These are phyloP conservation scores for Eupithecia centaureata DNA, from an alignment of 2,888 invertebrate species.

Conservation along the genomic window DNA sequence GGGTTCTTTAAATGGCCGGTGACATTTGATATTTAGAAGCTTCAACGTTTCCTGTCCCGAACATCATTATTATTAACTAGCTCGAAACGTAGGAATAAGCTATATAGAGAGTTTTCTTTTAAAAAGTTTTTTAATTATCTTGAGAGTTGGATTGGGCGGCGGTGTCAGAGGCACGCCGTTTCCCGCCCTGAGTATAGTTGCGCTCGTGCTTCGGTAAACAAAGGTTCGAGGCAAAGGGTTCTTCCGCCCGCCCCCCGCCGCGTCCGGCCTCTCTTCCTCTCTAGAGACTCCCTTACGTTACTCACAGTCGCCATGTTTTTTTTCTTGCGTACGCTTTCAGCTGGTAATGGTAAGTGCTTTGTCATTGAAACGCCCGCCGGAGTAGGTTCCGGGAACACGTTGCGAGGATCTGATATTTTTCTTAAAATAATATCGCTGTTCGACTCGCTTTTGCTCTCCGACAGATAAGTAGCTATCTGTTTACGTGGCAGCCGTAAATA, in stretches of 20 bases:
- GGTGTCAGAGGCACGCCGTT: conserved; percentile 51
- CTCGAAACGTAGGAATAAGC: conserved; percentile 32
- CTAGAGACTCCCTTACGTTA: conserved; percentile 46
- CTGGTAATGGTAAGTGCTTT: conserved; percentile 58
- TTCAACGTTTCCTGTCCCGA: conserved; percentile 22
- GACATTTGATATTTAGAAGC: conserved; percentile 41
- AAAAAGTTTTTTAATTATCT: conserved; percentile 45
- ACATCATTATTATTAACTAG: conserved; percentile 38
- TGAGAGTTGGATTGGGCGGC: conserved; percentile 31
- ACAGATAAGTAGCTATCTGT: conserved; percentile 25
- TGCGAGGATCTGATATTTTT: conserved; percentile 32
- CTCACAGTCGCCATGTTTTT: conserved; percentile 45
- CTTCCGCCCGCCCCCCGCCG: conserved; percentile 73
- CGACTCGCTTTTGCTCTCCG: conserved; percentile 28
- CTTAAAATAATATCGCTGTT: conserved; percentile 32
- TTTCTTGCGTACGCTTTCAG: conserved; percentile 54
- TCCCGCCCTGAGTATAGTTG: conserved; percentile 59
- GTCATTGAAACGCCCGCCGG: conserved; percentile 48
- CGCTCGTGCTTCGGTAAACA: conserved; percentile 67
- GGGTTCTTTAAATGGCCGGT: conserved; percentile 32
- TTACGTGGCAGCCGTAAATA: conserved; percentile 27
- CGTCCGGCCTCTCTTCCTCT: conserved; percentile 44
- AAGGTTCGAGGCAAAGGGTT: conserved; percentile 74
- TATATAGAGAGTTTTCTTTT: conserved; percentile 32
- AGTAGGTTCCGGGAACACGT: conserved; percentile 31